Percentiles rank a stretch among this genome's conserved stretches.
These are phyloP conservation scores for Drosophila peninsularis DNA, from an alignment of 2,888 invertebrate species.

Conservation along the genomic window DNA sequence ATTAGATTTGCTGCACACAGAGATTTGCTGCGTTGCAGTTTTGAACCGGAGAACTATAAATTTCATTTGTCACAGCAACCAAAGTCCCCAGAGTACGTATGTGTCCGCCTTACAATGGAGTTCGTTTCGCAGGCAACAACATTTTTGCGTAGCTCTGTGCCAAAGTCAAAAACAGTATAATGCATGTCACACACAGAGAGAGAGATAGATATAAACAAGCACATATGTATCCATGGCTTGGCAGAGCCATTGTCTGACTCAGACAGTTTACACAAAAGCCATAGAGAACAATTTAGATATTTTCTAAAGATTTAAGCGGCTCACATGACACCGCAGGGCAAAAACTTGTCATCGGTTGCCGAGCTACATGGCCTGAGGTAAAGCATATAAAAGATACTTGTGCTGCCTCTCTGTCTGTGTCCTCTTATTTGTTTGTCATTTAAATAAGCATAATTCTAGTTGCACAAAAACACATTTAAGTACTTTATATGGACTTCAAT, in stretches of 20 bases:
- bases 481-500: conserved; percentile 25
- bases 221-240: conserved; percentile 11
- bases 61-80: conserved; percentile 74
- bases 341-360: conserved; percentile 67
- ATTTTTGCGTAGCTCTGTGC: conserved; percentile 74
- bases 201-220: conserved; percentile 14
- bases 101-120: conserved; percentile 63
- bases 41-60: conserved; percentile 68
- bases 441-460: conserved; percentile 71
- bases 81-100: conserved; percentile 57
- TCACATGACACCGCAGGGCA: conserved; percentile 51
- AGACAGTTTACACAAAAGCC: conserved; percentile 76
- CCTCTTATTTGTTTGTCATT: conserved; percentile 67
- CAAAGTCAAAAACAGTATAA: conserved; percentile 78
- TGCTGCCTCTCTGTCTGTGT: neutral
- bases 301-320: conserved; percentile 74
- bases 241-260: conserved; percentile 57
- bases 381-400: conserved; percentile 30
- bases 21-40: conserved; percentile 72
- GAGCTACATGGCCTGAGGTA: conserved; percentile 46
- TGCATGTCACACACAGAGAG: conserved; percentile 66
- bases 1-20: conserved; percentile 66
- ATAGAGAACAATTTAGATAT: conserved; percentile 77
- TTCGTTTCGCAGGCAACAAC: conserved; percentile 57
- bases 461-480: conserved; percentile 35